Conservation (phyloP, 2,113 vertebrate genomes). For the Corythoichthys haematopterus region DNA sequence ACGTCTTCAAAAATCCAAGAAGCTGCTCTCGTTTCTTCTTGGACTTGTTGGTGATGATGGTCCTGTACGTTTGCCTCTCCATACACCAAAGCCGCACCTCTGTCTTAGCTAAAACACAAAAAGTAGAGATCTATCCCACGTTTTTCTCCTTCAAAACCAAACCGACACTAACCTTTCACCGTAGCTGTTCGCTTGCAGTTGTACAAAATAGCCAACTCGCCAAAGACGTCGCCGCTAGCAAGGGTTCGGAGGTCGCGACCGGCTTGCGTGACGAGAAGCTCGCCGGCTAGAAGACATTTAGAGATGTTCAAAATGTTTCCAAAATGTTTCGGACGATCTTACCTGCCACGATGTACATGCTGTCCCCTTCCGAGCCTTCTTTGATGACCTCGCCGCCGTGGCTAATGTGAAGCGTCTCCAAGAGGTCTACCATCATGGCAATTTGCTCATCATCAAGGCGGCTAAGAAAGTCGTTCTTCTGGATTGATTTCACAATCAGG, state of each 20-base stretch:
- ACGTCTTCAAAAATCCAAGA: slow-evolving; percentile 74
- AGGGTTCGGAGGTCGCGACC: slow-evolving; percentile 67
- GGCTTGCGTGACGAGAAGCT: slow-evolving; percentile 69
- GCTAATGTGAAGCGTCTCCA: slow-evolving; percentile 31
- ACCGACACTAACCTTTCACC: slow-evolving; percentile 64
- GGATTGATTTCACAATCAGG: slow-evolving; percentile 71
- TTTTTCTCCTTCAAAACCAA: too few relatives aligned
- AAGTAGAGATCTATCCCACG: too few relatives aligned
- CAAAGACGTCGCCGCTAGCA: slow-evolving; percentile 73
- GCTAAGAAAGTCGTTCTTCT: slow-evolving; percentile 73
- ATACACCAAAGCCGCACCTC: slow-evolving; percentile 74
- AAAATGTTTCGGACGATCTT: not conserved
- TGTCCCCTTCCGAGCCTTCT: slow-evolving; percentile 74
- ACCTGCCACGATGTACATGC: slow-evolving; percentile 81
- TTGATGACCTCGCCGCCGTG: slow-evolving; percentile 62
- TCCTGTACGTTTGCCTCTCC: slow-evolving; percentile 74
- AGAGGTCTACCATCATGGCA: slow-evolving; percentile 72
- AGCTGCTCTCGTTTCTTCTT: slow-evolving; percentile 71
- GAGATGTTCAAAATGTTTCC: not conserved
- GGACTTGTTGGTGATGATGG: slow-evolving; percentile 75
- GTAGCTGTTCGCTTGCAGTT: slow-evolving; percentile 78
- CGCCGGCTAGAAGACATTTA: slow-evolving; percentile 59
- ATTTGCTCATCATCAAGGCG: slow-evolving; percentile 78
- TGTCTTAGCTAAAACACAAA: slow-evolving; percentile 54
- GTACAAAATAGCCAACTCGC: slow-evolving; percentile 78